Percentiles rank a stretch among this genome's conserved stretches.
phyloP scores from a whole-genome alignment of 2,113 vertebrate genomes.

The Hippocampus abdominalis region DNA sequence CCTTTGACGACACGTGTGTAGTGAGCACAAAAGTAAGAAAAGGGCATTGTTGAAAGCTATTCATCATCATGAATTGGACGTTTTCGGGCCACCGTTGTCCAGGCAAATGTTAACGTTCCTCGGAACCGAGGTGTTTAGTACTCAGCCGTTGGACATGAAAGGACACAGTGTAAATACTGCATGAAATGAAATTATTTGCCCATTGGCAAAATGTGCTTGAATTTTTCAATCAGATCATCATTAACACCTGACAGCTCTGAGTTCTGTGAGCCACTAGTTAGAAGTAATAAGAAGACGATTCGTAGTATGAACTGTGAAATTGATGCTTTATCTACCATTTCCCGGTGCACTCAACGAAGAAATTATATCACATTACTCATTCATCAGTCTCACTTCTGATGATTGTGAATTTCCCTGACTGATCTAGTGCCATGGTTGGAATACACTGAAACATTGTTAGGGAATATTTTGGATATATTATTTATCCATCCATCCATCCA shows the following conservation, averaged over 20 bases:
- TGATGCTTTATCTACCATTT: conserved; percentile 43
- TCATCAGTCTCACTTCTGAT: conserved; percentile 36
- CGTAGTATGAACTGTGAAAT: conserved; percentile 54
- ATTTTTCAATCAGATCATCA: conserved; percentile 35
- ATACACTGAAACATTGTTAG: neutral
- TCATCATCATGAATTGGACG: too few species aligned
- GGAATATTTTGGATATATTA: neutral
- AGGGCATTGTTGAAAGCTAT: neutral
- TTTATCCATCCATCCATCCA: neutral
- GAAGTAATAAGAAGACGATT: conserved; percentile 35
- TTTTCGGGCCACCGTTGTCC: neutral
- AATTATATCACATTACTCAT: conserved; percentile 45
- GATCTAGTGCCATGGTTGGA: conserved; percentile 23
- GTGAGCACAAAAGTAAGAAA: neutral
- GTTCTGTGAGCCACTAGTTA: conserved; percentile 23
- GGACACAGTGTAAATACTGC: neutral
- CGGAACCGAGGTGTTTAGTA: neutral
- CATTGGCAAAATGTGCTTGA: conserved; percentile 12
- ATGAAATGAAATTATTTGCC: conserved; percentile 13
- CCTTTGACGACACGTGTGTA: too few species aligned
- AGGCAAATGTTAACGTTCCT: neutral
- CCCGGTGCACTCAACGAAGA: conserved; percentile 35
- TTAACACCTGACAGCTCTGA: conserved; percentile 29
- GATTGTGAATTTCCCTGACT: conserved; percentile 37
- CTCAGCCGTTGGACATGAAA: neutral